These are phyloP conservation scores for Halichoeres trimaculatus DNA, from an alignment of 2,113 vertebrate genomes.

Conservation along the genomic window DNA sequence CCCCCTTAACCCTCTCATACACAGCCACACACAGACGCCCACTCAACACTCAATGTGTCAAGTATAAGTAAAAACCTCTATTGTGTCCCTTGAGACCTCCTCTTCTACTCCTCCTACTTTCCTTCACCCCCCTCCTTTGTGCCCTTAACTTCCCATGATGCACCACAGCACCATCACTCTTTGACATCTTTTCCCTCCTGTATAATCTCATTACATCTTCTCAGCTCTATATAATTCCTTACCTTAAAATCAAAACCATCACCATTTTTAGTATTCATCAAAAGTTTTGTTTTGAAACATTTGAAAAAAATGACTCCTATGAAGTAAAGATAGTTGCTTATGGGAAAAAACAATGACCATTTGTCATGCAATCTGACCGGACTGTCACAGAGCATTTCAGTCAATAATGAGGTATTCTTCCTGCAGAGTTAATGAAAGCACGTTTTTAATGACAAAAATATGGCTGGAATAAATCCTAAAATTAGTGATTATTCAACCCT, in stretches of 20 bases:
- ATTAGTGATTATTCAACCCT: slow-evolving; percentile 8
- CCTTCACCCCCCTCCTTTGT: slow-evolving; percentile 19
- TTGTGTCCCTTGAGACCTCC: slow-evolving; percentile 54
- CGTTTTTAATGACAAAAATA: background rate
- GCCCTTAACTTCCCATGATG: slow-evolving; percentile 48
- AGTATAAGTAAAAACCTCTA: slow-evolving; percentile 61
- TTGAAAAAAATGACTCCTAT: background rate
- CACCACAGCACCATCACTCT: slow-evolving; percentile 30
- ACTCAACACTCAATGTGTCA: slow-evolving; percentile 45
- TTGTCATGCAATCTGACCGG: background rate
- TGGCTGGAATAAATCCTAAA: background rate
- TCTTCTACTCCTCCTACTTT: slow-evolving; percentile 24
- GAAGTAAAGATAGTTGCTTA: background rate
- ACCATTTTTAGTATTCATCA: background rate
- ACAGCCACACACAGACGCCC: slow-evolving; percentile 35
- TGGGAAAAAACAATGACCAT: background rate
- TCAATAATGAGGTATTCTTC: background rate
- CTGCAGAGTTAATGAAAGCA: background rate
- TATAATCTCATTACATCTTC: background rate
- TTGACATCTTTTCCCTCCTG: slow-evolving; percentile 3
- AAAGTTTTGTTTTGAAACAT: background rate
- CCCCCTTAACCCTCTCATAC: slow-evolving; percentile 50
- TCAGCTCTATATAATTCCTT: background rate
- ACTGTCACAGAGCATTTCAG: background rate
- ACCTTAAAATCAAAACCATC: background rate